Evolutionary conservation across 1,140 invertebrate genomes (phyloP).

Genomic region (Diploscapter pachys): DNA sequence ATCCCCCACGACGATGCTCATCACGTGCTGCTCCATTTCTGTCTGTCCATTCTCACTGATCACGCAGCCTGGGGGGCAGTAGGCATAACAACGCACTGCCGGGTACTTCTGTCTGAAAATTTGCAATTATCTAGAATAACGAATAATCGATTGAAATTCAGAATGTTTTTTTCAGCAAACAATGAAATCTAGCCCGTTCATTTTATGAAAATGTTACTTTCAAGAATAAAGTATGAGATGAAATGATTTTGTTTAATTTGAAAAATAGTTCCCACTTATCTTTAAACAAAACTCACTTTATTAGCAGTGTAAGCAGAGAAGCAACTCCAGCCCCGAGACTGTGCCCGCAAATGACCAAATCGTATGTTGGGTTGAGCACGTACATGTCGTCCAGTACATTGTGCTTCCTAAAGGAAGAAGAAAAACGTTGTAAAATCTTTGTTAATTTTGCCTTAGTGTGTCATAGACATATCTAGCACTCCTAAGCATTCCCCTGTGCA

Average conservation of each 20-base stretch:
- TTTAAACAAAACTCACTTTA: slow-evolving; percentile 61
- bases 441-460: slow-evolving; percentile 56
- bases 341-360: slow-evolving; percentile 67
- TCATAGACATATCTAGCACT: slow-evolving; percentile 75
- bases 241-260: too few species aligned
- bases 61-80: slow-evolving; percentile 73
- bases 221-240: too few species aligned
- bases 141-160: too few species aligned
- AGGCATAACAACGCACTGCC: slow-evolving; percentile 76
- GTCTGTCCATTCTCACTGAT: slow-evolving; percentile 50
- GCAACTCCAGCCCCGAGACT: slow-evolving; percentile 79
- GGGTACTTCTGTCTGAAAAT: slow-evolving; percentile 70
- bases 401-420: slow-evolving; percentile 64
- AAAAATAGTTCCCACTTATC: too few species aligned
- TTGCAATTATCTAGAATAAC: slow-evolving; percentile 4
- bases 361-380: slow-evolving; percentile 65
- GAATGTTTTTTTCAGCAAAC: too few species aligned
- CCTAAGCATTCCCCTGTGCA: slow-evolving; percentile 81
- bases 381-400: slow-evolving; percentile 70
- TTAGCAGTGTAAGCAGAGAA: slow-evolving; percentile 72
- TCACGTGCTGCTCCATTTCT: slow-evolving; percentile 69
- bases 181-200: slow-evolving; percentile 8
- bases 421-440: slow-evolving; percentile 4
- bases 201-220: too few species aligned
- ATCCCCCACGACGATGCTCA: slow-evolving; percentile 81